Conservation (phyloP, 2,797 vertebrate species). For the Malacoctenus gilli region DNA sequence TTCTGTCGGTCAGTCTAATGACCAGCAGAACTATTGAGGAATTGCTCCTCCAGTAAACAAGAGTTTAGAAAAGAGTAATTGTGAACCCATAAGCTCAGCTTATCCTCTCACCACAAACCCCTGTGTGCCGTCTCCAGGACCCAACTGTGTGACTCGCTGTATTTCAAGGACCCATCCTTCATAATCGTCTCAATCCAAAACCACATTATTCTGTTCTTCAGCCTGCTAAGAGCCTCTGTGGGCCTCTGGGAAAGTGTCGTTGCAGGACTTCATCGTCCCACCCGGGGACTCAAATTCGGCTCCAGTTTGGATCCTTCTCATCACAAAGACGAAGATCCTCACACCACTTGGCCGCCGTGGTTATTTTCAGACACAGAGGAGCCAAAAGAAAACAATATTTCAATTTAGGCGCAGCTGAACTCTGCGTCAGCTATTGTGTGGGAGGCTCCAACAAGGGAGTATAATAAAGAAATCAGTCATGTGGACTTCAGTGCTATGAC, state of each 20-base stretch:
- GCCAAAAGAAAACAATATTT: constrained; percentile 53
- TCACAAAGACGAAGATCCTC: constrained; percentile 28
- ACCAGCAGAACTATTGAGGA: no score
- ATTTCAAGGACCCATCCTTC: background rate
- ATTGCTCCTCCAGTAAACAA: no score
- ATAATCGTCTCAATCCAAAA: no score
- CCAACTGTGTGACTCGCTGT: background rate
- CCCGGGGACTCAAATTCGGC: constrained; percentile 5
- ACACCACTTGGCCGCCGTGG: constrained; percentile 32
- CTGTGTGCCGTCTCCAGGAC: background rate
- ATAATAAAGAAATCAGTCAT: constrained; percentile 38
- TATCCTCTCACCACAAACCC: background rate
- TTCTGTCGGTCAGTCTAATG: no score
- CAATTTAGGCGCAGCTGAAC: constrained; percentile 45
- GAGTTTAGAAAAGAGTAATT: no score
- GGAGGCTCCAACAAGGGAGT: constrained; percentile 38
- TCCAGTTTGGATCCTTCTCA: constrained; percentile 41
- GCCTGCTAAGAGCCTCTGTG: background rate
- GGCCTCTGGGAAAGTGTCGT: background rate
- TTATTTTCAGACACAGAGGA: constrained; percentile 58
- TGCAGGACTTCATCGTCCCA: background rate
- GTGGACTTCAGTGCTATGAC: constrained; percentile 27
- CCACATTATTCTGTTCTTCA: background rate
- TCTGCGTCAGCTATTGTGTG: constrained; percentile 34
- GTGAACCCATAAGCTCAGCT: background rate